These are phyloP conservation scores for Hippopotamus amphibius DNA, from an alignment of 2,113 vertebrate species.

Conservation along the genomic window DNA sequence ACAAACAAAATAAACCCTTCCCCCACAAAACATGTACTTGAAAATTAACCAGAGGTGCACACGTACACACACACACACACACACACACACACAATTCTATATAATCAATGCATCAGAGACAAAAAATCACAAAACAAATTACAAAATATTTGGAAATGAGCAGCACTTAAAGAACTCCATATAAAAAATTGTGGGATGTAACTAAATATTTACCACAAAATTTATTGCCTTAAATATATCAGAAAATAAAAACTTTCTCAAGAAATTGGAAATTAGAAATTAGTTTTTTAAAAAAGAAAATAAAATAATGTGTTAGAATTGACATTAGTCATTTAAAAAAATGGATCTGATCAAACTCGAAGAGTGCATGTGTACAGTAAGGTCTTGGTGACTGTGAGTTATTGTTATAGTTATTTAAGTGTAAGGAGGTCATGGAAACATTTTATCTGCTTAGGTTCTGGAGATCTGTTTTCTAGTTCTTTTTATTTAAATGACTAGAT, in stretches of 20 bases:
- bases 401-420: neutral
- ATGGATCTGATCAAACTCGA: neutral
- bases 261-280: neutral
- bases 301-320: neutral
- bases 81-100: neutral
- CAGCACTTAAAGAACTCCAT: neutral
- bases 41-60: neutral
- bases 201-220: neutral
- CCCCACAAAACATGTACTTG: neutral
- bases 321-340: neutral
- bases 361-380: neutral
- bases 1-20: neutral
- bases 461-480: neutral
- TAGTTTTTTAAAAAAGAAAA: neutral
- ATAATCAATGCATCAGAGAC: neutral
- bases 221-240: neutral
- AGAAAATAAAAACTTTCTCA: neutral
- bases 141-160: neutral
- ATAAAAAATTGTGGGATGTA: neutral
- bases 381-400: neutral
- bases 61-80: rapidly evolving
- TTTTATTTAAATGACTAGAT: neutral
- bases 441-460: neutral
- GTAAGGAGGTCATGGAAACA: neutral
- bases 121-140: neutral